Conservation (phyloP, 2,888 invertebrate genomes). For the Ichneumoninae sp. region DNA sequence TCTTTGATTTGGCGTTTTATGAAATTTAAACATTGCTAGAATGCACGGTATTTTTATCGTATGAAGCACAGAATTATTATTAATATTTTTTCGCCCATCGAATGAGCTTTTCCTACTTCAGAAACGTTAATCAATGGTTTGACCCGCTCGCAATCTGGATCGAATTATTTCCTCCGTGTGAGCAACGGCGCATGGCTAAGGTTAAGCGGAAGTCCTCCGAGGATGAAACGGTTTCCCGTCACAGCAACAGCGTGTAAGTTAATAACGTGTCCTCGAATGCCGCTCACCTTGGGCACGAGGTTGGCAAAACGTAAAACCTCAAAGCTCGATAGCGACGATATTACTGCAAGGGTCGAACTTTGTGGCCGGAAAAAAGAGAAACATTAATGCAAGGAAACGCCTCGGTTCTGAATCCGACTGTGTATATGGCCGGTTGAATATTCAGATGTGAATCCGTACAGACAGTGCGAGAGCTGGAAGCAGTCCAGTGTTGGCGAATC, state of each 20-base stretch:
- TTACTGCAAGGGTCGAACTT: background rate
- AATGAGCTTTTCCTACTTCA: background rate
- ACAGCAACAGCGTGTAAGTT: background rate
- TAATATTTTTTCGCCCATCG: too few relatives aligned
- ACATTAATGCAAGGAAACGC: slow-evolving; percentile 25
- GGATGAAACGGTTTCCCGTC: background rate
- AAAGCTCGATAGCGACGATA: background rate
- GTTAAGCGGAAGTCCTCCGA: too few relatives aligned
- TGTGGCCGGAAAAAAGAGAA: background rate
- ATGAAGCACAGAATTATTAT: too few relatives aligned
- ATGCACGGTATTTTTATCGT: too few relatives aligned
- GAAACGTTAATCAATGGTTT: background rate
- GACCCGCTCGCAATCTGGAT: background rate
- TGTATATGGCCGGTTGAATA: slow-evolving; percentile 70
- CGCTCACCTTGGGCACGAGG: background rate
- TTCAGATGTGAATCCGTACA: slow-evolving; percentile 66
- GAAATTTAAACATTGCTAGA: too few relatives aligned
- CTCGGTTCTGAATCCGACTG: slow-evolving; percentile 55
- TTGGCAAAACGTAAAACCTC: background rate
- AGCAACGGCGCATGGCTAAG: background rate
- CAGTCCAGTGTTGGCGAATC: slow-evolving; percentile 36
- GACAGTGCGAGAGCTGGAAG: slow-evolving; percentile 13
- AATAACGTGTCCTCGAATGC: background rate
- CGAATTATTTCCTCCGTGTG: background rate
- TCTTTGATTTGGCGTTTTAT: too few relatives aligned